A percentile compares a stretch with the other conserved stretches of the same genome.
These are phyloP conservation scores for Alcis repandata DNA, from an alignment of 2,888 invertebrate genomes.

Conservation along the genomic window DNA sequence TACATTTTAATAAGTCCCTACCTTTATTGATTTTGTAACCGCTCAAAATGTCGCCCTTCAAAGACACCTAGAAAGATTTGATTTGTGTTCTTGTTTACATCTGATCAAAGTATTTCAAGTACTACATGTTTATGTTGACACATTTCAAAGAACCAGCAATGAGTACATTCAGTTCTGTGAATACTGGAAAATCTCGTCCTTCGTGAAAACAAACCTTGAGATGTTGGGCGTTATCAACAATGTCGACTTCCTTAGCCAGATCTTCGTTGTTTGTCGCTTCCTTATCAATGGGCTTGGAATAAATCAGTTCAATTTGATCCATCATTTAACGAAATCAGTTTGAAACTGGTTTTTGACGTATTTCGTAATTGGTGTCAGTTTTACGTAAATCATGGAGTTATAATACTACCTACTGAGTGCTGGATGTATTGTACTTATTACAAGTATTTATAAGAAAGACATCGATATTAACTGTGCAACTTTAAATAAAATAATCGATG, in stretches of 20 bases:
- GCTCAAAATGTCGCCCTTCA: background rate
- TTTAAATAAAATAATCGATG: no score
- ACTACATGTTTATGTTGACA: conserved; percentile 5
- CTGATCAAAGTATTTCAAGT: background rate
- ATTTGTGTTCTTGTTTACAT: conserved; percentile 12
- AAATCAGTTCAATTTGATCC: no score
- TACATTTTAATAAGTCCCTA: no score
- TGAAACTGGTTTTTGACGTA: no score
- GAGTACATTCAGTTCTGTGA: background rate
- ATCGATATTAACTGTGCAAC: no score
- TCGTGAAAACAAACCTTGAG: conserved; percentile 7
- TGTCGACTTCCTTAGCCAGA: background rate
- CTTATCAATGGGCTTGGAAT: background rate
- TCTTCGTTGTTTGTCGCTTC: conserved; percentile 7
- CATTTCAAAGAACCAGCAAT: background rate
- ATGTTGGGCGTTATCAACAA: background rate
- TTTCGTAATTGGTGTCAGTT: no score
- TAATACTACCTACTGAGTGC: no score
- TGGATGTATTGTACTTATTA: no score
- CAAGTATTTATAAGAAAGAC: no score
- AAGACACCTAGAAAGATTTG: conserved; percentile 3
- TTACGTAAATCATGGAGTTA: no score
- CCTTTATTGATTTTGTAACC: background rate
- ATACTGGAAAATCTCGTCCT: conserved; percentile 11
- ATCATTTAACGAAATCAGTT: no score